Base-by-base conservation (phyloP, 2,888 invertebrate species). In the Volucella inflata region DNA sequence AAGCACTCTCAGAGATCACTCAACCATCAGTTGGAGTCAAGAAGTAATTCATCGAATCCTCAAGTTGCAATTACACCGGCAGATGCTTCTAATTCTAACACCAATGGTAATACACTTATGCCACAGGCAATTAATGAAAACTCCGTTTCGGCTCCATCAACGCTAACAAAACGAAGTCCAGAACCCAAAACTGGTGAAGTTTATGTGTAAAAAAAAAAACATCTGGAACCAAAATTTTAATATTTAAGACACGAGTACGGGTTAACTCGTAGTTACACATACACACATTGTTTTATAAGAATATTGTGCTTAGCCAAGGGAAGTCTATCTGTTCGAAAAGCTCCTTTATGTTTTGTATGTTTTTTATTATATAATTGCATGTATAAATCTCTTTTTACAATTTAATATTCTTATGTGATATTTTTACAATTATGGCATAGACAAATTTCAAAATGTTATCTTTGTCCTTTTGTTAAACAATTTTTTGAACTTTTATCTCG, bases 121-220 rank as follows among this genome's bases (percentile, higher is more conserved):
- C 81, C 76, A 1, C 65, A 50, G 9, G 14, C 57, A 12, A 50
- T 14, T 44, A 70, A 60, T 14, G 88, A 89, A 74, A 87, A 64
- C 42, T 87, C 88, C 16, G 71, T 55, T n/a, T 91, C 92, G 21
- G 91, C 91, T 2, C 91, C 92, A 4, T 90, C 92, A 12, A 92
- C 92, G 16, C 87, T 92, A 82, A 91, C 91, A 50, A 92, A 92
- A 87, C 89, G 89, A 78, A 90, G 89, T 71, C 90, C 91, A 1
- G 92, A 92, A 81, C 88, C 89, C 10, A 91, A 92, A 85, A 91
- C 91, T 11, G 91, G 92, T 14, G 92, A 92, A 83, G 92, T 92
- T 55, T 92, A 92, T 88, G 92, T 92, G 16, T 92, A 75, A 88
- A 71, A 77, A 38, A 3, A 38, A 3, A 17, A 17, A 9, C 4